phyloP scores from a whole-genome alignment of 2,888 invertebrate genomes.

The Diarsia mendica region DNA sequence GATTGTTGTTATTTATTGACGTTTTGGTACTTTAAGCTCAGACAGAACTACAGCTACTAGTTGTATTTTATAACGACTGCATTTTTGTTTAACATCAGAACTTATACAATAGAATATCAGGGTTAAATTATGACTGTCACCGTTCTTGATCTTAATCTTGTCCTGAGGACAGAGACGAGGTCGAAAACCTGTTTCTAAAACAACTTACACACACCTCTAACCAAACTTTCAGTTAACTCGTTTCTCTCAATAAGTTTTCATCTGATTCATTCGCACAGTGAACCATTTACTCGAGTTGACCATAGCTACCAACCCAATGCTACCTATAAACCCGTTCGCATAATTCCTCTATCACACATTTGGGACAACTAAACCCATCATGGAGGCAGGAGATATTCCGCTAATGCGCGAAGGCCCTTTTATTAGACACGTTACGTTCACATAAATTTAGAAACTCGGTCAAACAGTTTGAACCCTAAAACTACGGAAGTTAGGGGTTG shows the following conservation, averaged over 20 bases:
- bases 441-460: slow-evolving; percentile 73
- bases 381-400: slow-evolving; percentile 54
- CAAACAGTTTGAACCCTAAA: slow-evolving; percentile 71
- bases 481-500: slow-evolving; percentile 80
- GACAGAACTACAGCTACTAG: background rate
- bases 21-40: background rate
- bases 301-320: slow-evolving; percentile 11
- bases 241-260: background rate
- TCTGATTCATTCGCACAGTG: background rate
- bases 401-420: slow-evolving; percentile 64
- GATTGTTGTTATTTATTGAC: slow-evolving; percentile 9
- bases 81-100: background rate
- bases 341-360: slow-evolving; percentile 61
- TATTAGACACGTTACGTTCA: slow-evolving; percentile 68
- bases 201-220: background rate
- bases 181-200: background rate
- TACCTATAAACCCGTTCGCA: slow-evolving; percentile 44
- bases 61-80: background rate
- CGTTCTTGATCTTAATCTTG: too few relatives aligned
- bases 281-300: slow-evolving; percentile 13
- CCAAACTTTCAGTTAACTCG: too few relatives aligned
- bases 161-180: too few relatives aligned
- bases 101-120: background rate
- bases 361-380: slow-evolving; percentile 60
- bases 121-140: too few relatives aligned